Evolutionary conservation across 2,797 vertebrate species (phyloP), one percentile per base, ranked within the genome.

Genomic region (Percopsis omiscomaycus): DNA sequence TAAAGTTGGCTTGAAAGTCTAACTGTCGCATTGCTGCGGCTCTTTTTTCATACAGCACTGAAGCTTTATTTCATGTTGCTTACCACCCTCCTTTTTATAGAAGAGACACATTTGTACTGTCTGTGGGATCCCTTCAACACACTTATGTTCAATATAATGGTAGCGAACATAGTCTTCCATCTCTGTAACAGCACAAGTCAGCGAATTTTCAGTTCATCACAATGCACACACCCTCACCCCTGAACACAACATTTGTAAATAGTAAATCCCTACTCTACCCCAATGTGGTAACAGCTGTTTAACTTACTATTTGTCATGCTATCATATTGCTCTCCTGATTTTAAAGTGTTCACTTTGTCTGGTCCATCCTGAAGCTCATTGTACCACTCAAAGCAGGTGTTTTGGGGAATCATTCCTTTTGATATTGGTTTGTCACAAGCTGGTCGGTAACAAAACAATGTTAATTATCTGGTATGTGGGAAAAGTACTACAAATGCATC

Each of bases 61-160:
- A 16, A 57, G 15, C 9, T 4, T 16, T n/a, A 12, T 22, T 44
- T 12, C n/a, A 45, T 44, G 30, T 29, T 14, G 66, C 83, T 84
- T 66, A 92, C 91, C 86, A 1, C 71, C 76, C 65, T 92, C 80
- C 10, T 72, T 81, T 15, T 74, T 52, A 73, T 91, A 91, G 55
- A 63, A 75, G 32, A 85, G 56, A 59, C 89, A 90, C 78, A 61
- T 81, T 60, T 86, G 45, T 22, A 71, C 56, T 0, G 84, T 91
- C 42, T 54, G 49, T 11, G 71, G 83, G 55, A 30, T 75, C 54
- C 32, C 5, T 0, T 0, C 0, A 0, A 30, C 1, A 71, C 79
- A 85, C 55, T 0, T 71, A 61, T 92, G 86, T 60, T 90, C 75
- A 72, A 82, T 83, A 77, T 88, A 87, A 68, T 85, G 68, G 75